A percentile compares a stretch with the other conserved stretches of the same genome.
Evolutionary conservation across 2,888 invertebrate species (phyloP).

Genomic region (Syritta pipiens): DNA sequence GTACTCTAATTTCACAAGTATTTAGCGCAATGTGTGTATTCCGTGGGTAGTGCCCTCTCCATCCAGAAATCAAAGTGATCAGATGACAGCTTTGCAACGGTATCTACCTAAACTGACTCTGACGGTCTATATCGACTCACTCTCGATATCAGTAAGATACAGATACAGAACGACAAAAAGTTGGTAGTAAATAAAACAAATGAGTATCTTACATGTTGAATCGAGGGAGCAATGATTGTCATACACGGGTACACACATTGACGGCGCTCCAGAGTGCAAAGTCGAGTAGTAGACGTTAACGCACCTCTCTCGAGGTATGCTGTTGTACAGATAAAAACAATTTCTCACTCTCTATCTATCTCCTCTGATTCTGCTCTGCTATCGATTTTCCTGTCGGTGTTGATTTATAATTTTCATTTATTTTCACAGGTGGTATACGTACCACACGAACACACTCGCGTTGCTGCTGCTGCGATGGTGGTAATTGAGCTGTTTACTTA

Average conservation of each 20-base stretch:
- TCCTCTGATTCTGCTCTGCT: conserved; percentile 2
- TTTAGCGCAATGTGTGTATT: too few species aligned
- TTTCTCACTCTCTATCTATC: not conserved
- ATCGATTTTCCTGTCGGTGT: conserved; percentile 50
- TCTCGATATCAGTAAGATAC: conserved; percentile 2
- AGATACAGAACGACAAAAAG: not conserved
- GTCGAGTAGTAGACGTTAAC: conserved; percentile 3
- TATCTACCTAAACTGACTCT: not conserved
- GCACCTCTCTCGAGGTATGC: not conserved
- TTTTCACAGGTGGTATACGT: conserved; percentile 39
- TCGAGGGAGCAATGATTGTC: conserved; percentile 8
- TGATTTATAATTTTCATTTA: conserved; percentile 61
- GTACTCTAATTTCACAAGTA: too few species aligned
- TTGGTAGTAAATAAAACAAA: not conserved
- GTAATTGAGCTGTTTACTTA: conserved; percentile 53
- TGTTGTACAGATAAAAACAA: conserved; percentile 10
- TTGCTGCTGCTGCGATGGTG: not conserved
- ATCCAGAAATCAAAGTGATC: too few species aligned
- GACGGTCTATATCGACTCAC: conserved; percentile 1
- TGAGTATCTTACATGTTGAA: conserved; percentile 25
- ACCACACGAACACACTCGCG: not conserved
- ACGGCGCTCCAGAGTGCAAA: conserved; percentile 1
- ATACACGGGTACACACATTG: conserved; percentile 12
- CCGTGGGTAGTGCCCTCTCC: too few species aligned
- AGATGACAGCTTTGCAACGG: not conserved